Evolutionary conservation across 2,797 vertebrate genomes (phyloP), one percentile per base, ranked within the genome.

Genomic region (Sus cebifrons): DNA sequence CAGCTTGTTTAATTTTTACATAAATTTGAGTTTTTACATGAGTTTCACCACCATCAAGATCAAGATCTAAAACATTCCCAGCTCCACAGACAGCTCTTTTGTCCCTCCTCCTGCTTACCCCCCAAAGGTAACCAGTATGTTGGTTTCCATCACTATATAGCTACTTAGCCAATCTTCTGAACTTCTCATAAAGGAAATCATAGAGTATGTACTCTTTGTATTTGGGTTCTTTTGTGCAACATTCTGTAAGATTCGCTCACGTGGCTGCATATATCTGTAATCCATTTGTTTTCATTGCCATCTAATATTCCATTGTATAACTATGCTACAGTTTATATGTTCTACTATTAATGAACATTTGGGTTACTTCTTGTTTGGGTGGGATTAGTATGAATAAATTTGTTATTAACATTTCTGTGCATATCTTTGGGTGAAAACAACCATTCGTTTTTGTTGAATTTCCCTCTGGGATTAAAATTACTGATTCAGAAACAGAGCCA

Each of bases 321-420:
- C 62, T 81, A 18, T 74, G 25, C 7, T 65, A 44, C 4, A 40
- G 25, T 74, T 56, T 62, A 67, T n/a, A 68, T 20, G 49, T 77
- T 68, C 27, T 23, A 60, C 21, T 25, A 1, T 32, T 77, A 7
- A 71, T 56, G 32, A 64, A 70, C 25, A 70, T 91, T 49, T 15
- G 17, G 49, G 15, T 86, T 68, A 68, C 74, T 91, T 88, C n/a
- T 78, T 36, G 15, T 25, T 86, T 77, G 52, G 29, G 9, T 52
- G 17, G 25, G 3, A 25, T 44, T 75, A 64, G 68, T 52, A 82
- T 49, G 32, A 86, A 82, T 82, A 93, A 86, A 56, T 71, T 29
- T 82, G n/a, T 86, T 82, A 75, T 27, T 62, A 96, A 60, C 12
- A 81, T 91, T 85, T 79, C 91, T 85, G 7, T 83, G 67, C 14